Conservation (phyloP, 2,113 vertebrate species). For the Cairina moschata region DNA sequence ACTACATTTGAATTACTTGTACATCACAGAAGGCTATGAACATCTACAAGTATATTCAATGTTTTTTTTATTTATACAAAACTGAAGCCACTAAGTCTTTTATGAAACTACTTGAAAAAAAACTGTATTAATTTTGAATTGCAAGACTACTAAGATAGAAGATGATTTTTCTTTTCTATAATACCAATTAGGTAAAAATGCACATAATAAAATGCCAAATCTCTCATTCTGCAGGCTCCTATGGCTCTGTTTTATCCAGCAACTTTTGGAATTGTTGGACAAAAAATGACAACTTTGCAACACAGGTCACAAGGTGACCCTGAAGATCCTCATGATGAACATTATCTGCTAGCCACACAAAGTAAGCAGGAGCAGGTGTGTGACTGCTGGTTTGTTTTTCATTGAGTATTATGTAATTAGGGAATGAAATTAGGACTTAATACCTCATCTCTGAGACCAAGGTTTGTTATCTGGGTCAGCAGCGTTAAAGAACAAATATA, state of each 20-base stretch:
- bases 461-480: neutral
- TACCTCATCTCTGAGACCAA: neutral
- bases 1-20: neutral
- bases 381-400: neutral
- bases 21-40: neutral
- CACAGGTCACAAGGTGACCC: constrained; percentile 93
- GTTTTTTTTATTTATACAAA: neutral
- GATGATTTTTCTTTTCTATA: neutral
- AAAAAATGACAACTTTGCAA: constrained; percentile 95
- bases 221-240: constrained; percentile 82
- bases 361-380: constrained; percentile 97
- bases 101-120: neutral
- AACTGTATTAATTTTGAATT: neutral
- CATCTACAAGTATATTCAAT: neutral
- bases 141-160: neutral
- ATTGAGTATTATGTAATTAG: neutral
- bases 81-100: neutral
- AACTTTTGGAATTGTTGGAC: constrained; percentile 96
- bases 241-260: constrained; percentile 98
- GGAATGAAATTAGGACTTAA: neutral
- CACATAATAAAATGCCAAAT: neutral
- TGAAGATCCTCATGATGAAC: constrained; percentile 96
- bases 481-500: neutral
- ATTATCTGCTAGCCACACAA: constrained; percentile 94
- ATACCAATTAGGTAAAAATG: neutral